These are phyloP conservation scores for Caenorhabditis imperialis DNA, from an alignment of 2,888 invertebrate species.

Conservation along the genomic window DNA sequence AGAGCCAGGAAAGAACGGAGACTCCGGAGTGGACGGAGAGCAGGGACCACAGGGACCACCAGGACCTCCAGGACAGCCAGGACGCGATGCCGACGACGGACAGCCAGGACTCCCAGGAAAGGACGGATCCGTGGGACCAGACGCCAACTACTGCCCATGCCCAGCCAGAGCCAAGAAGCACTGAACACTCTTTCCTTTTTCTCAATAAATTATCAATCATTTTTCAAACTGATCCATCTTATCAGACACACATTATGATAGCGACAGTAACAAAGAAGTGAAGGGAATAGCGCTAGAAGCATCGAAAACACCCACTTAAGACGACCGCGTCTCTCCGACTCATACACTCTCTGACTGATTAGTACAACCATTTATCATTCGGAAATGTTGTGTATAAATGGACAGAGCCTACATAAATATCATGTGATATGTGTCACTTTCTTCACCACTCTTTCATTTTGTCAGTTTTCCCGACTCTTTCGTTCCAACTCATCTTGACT, in stretches of 20 bases:
- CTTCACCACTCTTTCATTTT: constrained; percentile 8
- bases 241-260: constrained; percentile 9
- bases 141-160: constrained; percentile 68
- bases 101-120: constrained; percentile 60
- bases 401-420: background rate
- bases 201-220: constrained; percentile 8
- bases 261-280: constrained; percentile 15
- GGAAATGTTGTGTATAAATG: constrained; percentile 25
- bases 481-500: background rate
- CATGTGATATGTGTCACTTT: constrained; percentile 31
- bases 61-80: constrained; percentile 61
- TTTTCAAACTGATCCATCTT: too few relatives aligned
- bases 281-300: constrained; percentile 12
- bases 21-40: constrained; percentile 56
- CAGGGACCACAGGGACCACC: constrained; percentile 62
- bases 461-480: background rate
- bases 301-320: constrained; percentile 30
- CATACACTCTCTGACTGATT: background rate
- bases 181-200: constrained; percentile 10
- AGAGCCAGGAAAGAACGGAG: constrained; percentile 64
- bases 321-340: constrained; percentile 9
- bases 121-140: constrained; percentile 60
- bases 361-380: constrained; percentile 34
- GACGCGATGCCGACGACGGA: constrained; percentile 60
- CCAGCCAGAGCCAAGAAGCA: constrained; percentile 60